A percentile compares a stretch with the other conserved stretches of the same genome.
Conservation (phyloP, 2,888 invertebrate species). For the Idaea dimidiata region DNA sequence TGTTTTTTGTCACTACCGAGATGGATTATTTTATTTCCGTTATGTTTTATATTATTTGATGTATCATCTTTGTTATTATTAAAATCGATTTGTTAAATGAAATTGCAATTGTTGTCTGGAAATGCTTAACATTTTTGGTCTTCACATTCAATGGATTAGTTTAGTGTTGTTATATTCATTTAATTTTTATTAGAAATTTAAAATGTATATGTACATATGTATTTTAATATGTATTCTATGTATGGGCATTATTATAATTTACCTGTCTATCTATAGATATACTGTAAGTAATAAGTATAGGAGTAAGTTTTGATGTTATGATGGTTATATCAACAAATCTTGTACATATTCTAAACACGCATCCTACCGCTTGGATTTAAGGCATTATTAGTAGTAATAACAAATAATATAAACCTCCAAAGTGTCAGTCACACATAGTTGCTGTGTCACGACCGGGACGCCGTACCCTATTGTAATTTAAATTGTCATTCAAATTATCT, state of each 20-base stretch:
- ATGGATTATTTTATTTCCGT: slow-evolving; percentile 79
- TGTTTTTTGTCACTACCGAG: slow-evolving; percentile 71
- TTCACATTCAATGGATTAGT: too few species aligned
- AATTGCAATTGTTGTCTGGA: not conserved
- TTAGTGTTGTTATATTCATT: too few species aligned
- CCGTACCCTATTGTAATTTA: slow-evolving; percentile 69
- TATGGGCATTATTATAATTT: too few species aligned
- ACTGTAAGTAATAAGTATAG: too few species aligned
- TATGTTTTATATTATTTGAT: slow-evolving; percentile 64
- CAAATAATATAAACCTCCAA: slow-evolving; percentile 45
- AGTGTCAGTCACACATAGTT: slow-evolving; percentile 46
- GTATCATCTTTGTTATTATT: slow-evolving; percentile 56
- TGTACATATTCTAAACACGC: not conserved
- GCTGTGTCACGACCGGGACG: slow-evolving; percentile 69
- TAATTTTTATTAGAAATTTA: too few species aligned
- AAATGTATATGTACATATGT: too few species aligned
- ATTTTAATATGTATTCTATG: too few species aligned
- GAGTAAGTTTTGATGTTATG: too few species aligned
- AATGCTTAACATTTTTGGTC: too few species aligned
- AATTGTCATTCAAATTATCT: slow-evolving; percentile 72
- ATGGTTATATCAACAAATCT: not conserved
- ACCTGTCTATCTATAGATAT: too few species aligned
- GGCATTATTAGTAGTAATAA: slow-evolving; percentile 46
- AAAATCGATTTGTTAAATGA: not conserved
- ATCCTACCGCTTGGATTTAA: slow-evolving; percentile 31